Evolutionary conservation across 2,888 invertebrate genomes (phyloP).

Genomic region (Drosophila seclusa): DNA sequence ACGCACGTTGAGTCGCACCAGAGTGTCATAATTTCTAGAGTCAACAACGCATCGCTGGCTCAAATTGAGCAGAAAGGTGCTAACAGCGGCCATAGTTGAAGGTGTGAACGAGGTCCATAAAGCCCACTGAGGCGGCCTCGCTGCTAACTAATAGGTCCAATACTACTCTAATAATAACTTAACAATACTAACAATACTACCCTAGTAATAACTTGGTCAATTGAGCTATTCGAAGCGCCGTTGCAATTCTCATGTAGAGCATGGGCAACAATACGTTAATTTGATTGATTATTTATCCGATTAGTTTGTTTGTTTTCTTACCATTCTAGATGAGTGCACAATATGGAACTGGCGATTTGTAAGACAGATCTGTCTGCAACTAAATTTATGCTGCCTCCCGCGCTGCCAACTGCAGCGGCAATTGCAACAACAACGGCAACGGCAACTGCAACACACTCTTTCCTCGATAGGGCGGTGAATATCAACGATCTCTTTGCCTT

Average conservation of each 20-base stretch:
- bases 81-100: slow-evolving; percentile 59
- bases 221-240: slow-evolving; percentile 32
- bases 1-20: slow-evolving; percentile 25
- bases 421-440: slow-evolving; percentile 71
- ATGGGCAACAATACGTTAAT: background rate
- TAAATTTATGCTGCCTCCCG: slow-evolving; percentile 83
- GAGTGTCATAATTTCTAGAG: slow-evolving; percentile 74
- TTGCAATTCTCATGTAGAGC: background rate
- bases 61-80: slow-evolving; percentile 72
- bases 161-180: background rate
- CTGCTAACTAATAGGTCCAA: slow-evolving; percentile 58
- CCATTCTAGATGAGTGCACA: slow-evolving; percentile 78
- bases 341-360: slow-evolving; percentile 84
- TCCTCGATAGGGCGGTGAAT: slow-evolving; percentile 75
- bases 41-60: slow-evolving; percentile 56
- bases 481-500: slow-evolving; percentile 78
- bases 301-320: slow-evolving; percentile 26
- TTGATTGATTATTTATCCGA: slow-evolving; percentile 8
- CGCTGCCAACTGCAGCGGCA: slow-evolving; percentile 61
- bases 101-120: slow-evolving; percentile 68
- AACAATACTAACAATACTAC: no score
- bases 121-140: slow-evolving; percentile 2
- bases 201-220: slow-evolving; percentile 24
- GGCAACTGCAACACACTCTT: slow-evolving; percentile 62
- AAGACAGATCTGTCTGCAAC: slow-evolving; percentile 82